Percentiles rank a stretch among this genome's conserved stretches.
Evolutionary conservation across 2,888 invertebrate genomes (phyloP).

Genomic region (Phania funesta): DNA sequence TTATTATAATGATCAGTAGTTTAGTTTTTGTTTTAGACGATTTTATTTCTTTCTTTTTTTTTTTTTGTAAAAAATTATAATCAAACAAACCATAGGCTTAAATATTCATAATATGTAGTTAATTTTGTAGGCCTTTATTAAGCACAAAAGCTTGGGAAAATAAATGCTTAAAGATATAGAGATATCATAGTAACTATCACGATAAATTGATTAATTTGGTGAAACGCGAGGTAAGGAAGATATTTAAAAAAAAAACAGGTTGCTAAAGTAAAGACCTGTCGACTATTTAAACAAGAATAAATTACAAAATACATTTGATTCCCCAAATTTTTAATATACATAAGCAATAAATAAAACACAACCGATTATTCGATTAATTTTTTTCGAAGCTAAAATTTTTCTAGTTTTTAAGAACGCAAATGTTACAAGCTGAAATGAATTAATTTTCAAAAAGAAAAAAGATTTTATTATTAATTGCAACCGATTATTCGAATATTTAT

Average conservation of each 20-base stretch:
- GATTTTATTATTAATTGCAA: too few species aligned
- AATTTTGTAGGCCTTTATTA: constrained; percentile 11
- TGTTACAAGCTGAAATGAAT: too few species aligned
- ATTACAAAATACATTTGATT: too few species aligned
- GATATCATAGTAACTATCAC: constrained; percentile 9
- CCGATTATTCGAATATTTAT: too few species aligned
- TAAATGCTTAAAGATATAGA: not conserved
- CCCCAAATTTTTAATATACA: too few species aligned
- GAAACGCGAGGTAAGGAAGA: not conserved
- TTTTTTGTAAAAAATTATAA: not conserved
- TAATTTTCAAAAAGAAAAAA: too few species aligned
- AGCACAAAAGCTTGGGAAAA: constrained; percentile 33
- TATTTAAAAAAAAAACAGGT: constrained; percentile 1
- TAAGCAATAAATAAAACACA: too few species aligned
- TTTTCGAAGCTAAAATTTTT: too few species aligned
- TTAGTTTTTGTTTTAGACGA: not conserved
- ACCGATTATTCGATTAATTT: too few species aligned
- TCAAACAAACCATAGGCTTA: not conserved
- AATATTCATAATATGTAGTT: constrained; percentile 35
- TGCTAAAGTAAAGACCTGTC: too few species aligned
- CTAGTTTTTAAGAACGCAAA: too few species aligned
- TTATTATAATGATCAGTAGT: constrained; percentile 14
- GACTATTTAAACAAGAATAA: too few species aligned
- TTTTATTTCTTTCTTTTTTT: not conserved
- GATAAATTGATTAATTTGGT: not conserved